Base-by-base conservation (phyloP, 2,113 vertebrate genomes). In the Megaptera novaeangliae region DNA sequence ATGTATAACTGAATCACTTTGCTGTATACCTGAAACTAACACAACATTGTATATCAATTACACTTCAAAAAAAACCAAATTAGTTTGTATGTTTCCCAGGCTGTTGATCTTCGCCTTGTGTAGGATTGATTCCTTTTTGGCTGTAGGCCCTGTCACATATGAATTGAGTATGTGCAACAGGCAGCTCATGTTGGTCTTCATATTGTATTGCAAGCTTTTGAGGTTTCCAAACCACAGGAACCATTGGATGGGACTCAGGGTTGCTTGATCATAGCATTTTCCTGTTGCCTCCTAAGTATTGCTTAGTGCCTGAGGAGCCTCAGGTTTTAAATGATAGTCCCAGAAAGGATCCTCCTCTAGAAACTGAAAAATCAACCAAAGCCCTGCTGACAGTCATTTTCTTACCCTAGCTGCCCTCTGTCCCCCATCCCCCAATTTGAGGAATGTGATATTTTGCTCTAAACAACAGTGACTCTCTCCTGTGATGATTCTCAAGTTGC, bases 331-430 rank as follows among this genome's bases (percentile, higher is more conserved):
- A 52, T n/a, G 6, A 75, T 64, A 25, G 11, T 64, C 31, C 31
- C 15, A 64, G 31, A 74, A 88, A 94, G 41, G 8, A n/a, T 74
- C 31, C 61, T 82, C 25, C 20, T 63, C 21, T 41, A 66, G 80
- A 91, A 96, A 72, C 7, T 21, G 27, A 20, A 57, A 86, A 41
- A 5, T 57, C 13, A n/a, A 66, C 17, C 23, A n/a, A 23, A 97
- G 17, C 10, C 5, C 1, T 29, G 4, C 63, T 80, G 69, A 14
- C 34, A 46, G 0, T 77, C 36, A 11, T 80, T 88, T 44, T 34
- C 27, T 9, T 12, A 5, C 3, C 11, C 18, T 8, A 3, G 1
- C 18, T 1, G 7, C 3, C 36, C 3, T 8, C 8, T 8, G 31
- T 12, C 9, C 12, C 4, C 8, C n/a, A 0, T 39, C 36, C 34